These are phyloP conservation scores for Cavia aperea DNA, from an alignment of 2,113 vertebrate species.

Conservation along the genomic window DNA sequence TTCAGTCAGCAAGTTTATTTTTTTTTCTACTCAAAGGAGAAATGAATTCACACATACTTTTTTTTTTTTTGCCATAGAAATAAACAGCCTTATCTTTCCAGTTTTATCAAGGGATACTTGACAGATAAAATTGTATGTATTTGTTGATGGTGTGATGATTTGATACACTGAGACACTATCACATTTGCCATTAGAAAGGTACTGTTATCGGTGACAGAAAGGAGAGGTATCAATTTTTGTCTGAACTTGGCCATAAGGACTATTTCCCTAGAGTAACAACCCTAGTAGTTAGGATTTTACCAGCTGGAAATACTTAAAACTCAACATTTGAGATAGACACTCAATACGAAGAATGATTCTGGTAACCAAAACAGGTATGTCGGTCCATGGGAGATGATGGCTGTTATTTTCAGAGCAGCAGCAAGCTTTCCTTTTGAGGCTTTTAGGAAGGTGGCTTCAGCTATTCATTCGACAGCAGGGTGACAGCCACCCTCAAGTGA, in stretches of 20 bases:
- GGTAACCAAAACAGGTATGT: not conserved
- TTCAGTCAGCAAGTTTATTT: not conserved
- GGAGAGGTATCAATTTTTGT: not conserved
- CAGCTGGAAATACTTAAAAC: slow-evolving; percentile 3
- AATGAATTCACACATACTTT: not conserved
- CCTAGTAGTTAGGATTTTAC: not conserved
- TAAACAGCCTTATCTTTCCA: not conserved
- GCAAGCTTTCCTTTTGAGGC: not conserved
- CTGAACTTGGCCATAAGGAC: not conserved
- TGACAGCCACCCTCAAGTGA: not conserved
- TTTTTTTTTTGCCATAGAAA: not conserved
- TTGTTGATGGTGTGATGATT: not conserved
- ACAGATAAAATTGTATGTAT: not conserved
- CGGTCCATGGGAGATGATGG: not conserved
- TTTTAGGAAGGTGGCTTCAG: not conserved
- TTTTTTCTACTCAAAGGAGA: slow-evolving; percentile 30
- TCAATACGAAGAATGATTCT: not conserved
- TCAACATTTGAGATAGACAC: not conserved
- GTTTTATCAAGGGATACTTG: not conserved
- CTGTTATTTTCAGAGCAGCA: not conserved
- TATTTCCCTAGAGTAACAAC: not conserved
- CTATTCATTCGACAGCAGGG: not conserved
- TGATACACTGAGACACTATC: not conserved
- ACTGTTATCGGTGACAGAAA: not conserved
- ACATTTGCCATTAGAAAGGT: not conserved